Percentiles rank a stretch among this genome's conserved stretches.
Conservation (phyloP, 2,888 invertebrate species). For the Galerucella pusilla region DNA sequence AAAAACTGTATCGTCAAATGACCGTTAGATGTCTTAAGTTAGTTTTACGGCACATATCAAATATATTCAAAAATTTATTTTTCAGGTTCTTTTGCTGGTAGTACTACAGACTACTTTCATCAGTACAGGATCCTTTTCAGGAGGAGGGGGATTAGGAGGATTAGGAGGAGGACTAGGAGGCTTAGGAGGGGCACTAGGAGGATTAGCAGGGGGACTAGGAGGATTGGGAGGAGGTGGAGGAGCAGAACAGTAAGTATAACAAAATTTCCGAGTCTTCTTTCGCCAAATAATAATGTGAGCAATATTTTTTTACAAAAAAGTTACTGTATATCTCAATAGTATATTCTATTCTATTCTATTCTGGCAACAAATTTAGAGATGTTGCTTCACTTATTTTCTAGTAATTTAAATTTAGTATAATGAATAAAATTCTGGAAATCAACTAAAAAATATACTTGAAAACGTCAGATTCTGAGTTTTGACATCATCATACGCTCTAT, state of each 20-base stretch:
- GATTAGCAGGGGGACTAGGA: conserved; percentile 4
- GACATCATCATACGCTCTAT: no score
- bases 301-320: no score
- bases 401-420: no score
- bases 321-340: no score
- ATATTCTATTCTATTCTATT: no score
- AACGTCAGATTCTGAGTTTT: no score
- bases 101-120: background rate
- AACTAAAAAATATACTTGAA: no score
- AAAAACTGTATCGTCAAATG: background rate
- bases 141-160: background rate
- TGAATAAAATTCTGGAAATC: no score
- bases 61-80: background rate
- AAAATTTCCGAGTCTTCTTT: background rate
- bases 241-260: conserved; percentile 9
- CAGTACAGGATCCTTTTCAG: conserved; percentile 8
- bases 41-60: background rate
- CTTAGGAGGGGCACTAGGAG: background rate
- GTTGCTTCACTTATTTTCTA: no score
- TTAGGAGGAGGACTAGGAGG: background rate
- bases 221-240: conserved; percentile 9
- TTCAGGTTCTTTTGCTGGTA: background rate
- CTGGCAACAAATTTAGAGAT: no score
- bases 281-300: no score
- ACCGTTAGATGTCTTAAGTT: no score